Evolutionary conservation across 2,888 invertebrate species (phyloP).

Genomic region (Hoplodrina blanda): DNA sequence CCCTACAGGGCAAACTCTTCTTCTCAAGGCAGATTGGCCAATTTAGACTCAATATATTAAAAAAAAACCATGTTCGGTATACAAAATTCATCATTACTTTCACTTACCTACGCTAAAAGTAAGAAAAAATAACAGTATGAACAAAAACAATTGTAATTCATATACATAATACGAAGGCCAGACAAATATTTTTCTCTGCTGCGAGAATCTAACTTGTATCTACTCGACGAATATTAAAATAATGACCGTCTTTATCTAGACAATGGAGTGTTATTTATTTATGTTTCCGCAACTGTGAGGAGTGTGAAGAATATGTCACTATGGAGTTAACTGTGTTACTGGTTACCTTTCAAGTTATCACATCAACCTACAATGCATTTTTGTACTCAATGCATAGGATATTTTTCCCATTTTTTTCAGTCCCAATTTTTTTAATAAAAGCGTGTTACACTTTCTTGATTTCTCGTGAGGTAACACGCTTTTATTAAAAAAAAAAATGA

Average conservation of each 20-base stretch:
- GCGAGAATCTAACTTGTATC: slow-evolving; percentile 27
- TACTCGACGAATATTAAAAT: slow-evolving; percentile 51
- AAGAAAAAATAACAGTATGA: not conserved
- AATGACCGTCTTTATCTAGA: slow-evolving; percentile 54
- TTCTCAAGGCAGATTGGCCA: not conserved
- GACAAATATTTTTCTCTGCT: slow-evolving; percentile 30
- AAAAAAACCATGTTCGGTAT: not conserved
- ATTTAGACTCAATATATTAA: not conserved
- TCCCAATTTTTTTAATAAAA: too few species aligned
- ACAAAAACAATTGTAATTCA: slow-evolving; percentile 11
- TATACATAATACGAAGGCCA: slow-evolving; percentile 32
- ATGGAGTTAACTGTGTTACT: not conserved
- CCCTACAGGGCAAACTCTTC: not conserved
- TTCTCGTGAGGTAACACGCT: too few species aligned
- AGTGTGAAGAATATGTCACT: slow-evolving; percentile 42
- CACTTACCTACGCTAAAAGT: not conserved
- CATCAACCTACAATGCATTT: not conserved
- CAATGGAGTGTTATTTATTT: slow-evolving; percentile 53
- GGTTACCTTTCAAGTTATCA: not conserved
- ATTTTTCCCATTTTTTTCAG: too few species aligned
- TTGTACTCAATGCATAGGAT: not conserved
- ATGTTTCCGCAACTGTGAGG: slow-evolving; percentile 41
- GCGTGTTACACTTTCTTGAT: too few species aligned
- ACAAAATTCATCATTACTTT: not conserved
- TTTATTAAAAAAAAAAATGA: too few species aligned